A percentile compares a stretch with the other conserved stretches of the same genome.
Evolutionary conservation across 2,113 vertebrate genomes (phyloP).

Genomic region (Isurus oxyrinchus): DNA sequence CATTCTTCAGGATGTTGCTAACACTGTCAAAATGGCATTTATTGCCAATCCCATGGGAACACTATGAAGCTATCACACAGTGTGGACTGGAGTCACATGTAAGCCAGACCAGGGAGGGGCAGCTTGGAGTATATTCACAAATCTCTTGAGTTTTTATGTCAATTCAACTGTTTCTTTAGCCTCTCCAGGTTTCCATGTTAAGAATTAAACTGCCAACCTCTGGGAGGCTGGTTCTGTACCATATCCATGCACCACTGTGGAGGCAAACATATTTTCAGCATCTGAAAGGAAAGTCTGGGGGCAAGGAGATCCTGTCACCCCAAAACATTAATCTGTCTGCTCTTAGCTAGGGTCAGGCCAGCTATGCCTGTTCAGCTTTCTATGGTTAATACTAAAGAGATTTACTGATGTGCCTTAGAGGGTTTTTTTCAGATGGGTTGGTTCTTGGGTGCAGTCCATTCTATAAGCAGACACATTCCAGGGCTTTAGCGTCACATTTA

Average conservation of each 20-base stretch:
- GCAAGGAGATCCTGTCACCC: neutral
- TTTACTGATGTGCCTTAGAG: neutral
- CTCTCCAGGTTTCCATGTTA: neutral
- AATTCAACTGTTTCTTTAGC: neutral
- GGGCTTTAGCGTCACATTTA: neutral
- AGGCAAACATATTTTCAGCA: neutral
- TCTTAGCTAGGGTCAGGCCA: neutral
- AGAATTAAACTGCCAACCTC: neutral
- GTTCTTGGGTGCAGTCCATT: neutral
- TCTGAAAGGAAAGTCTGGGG: neutral
- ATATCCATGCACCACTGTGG: neutral
- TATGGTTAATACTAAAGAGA: neutral
- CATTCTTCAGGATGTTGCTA: neutral
- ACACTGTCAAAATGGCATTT: neutral
- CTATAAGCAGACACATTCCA: neutral
- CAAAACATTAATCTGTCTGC: too few species aligned
- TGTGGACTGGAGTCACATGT: neutral
- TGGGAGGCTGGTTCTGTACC: neutral
- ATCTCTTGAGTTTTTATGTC: neutral
- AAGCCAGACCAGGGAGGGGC: too few species aligned
- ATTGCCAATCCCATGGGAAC: neutral
- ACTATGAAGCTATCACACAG: too few species aligned
- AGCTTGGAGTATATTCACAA: too few species aligned
- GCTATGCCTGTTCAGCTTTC: neutral
- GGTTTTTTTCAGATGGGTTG: neutral